Base-by-base conservation (phyloP, 2,888 invertebrate species). In the Tanytarsus gracilentus region DNA sequence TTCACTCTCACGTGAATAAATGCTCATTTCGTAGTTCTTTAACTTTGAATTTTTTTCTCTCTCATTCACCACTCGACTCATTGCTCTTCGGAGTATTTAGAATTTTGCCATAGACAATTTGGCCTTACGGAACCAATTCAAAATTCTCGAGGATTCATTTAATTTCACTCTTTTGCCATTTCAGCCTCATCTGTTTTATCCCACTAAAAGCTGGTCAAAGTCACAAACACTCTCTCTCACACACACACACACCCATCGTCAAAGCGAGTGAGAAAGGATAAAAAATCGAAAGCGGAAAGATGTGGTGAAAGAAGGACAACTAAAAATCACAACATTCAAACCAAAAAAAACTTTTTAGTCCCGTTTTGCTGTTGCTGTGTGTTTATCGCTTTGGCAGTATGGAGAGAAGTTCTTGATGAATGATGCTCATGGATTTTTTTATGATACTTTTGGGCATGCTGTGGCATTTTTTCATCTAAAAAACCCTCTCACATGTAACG, bases 361-460 rank as follows among this genome's bases (percentile, higher is more conserved):
- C 33, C 36, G 55, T 55, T 55, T 23, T 11, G 23, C 23, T 39
- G 39, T n/a, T n/a, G n/a, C n/a, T n/a, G n/a, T n/a, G n/a, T n/a
- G n/a, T n/a, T n/a, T n/a, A n/a, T n/a, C n/a, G n/a, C n/a, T n/a
- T n/a, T n/a, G n/a, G n/a, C n/a, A n/a, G n/a, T n/a, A n/a, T n/a
- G n/a, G n/a, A n/a, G n/a, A n/a, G n/a, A n/a, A n/a, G n/a, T n/a
- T n/a, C 11, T 29, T 55, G 55, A 55, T 55, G 55, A 55, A 55
- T 55, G 55, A 55, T 55, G 55, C 33, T 55, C 55, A 55, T 55
- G 55, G 55, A 55, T 40, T 55, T 55, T n/a, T 55, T 55, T 55
- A 55, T 55, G 55, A 55, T 55, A 55, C 55, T 55, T 40, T 55
- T 21, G 55, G 40, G 55, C 26, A 26, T 55, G 8, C 27, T 25